Base-by-base conservation (phyloP, 2,888 invertebrate genomes). In the Brenthis daphne region DNA sequence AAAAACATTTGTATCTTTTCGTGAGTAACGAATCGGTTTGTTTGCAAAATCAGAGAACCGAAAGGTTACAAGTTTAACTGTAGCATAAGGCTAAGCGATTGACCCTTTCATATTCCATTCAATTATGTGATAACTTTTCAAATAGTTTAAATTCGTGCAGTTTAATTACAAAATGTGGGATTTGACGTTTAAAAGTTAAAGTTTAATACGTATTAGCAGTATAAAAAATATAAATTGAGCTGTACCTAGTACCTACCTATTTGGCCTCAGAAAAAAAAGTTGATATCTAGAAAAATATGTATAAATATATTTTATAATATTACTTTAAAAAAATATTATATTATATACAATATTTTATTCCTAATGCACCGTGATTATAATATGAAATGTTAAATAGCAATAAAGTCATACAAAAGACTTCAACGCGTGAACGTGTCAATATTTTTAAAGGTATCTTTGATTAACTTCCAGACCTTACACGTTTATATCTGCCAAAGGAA, bases 401-500 rank as follows among this genome's bases (percentile, higher is more conserved):
- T 20, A 48, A 54, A n/a, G 61, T 64, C 65, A 75, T 50, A 67
- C 14, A 70, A 70, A 70, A 70, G 69, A 70, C 66, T 57, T 67
- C 57, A 70, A 70, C 69, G 69, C 64, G 66, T 63, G 13, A n/a
- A n/a, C 47, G 48, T 11, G 29, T 8, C 13, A 29, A 58, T 56
- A 56, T 11, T 33, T 8, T 57, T 11, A 37, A 8, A 11, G n/a
- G 1, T 14, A 14, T 14, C 29, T 56, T 56, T n/a, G 2, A 24
- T 54, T 16, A 20, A 47, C 4, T 47, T 16, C 4, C 16, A 1
- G 13, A 57, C 14, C 24, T 20, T 16, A n/a, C 16, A 12, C n/a
- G 12, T 1, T 16, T 16, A 43, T 16, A 14, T 57, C 13, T 2
- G 43, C 20, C 13, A 16, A 12, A 57, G 0, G 6, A 33, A 33